Base-by-base conservation (phyloP, 2,888 invertebrate genomes). In the Brenthis hecate region DNA sequence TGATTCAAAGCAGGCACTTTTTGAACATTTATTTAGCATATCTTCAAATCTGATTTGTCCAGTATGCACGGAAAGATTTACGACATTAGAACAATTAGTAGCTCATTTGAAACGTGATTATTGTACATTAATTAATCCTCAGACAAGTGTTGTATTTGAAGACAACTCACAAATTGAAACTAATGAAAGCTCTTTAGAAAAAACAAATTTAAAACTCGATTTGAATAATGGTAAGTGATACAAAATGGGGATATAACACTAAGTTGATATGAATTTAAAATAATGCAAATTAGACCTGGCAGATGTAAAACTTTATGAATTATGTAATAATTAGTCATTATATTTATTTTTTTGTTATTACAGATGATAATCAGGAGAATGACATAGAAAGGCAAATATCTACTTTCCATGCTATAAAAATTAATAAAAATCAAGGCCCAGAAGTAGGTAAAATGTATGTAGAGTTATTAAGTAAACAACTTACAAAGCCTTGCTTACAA, bases 41-140 rank as follows among this genome's bases (percentile, higher is more conserved):
- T 75, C 82, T 66, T 77, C 81, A 23, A 95, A 94, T 85, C 80
- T 95, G 68, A 86, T 86, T 75, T 96, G 95, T 77, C 94, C 95
- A 23, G 84, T 93, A 71, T 96, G 95, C 80, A 89, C 91, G 47
- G 84, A 84, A 74, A 90, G 93, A 76, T 94, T 92, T 73, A 86
- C 93, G 58, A 93, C 94, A 5, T 80, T 95, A 64, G 82, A 86
- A 62, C 91, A 93, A 57, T 88, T 95, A 56, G 92, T 93, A 72
- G 92, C 94, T 63, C 95, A 95, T 84, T 85, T 95, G 72, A 93
- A 89, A 67, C 78, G 80, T 68, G 85, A 85, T 70, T 80, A 83
- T 75, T 91, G 91, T 75, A 77, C 73, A 47, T 75, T 67, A 73
- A 76, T 56, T 56, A 71, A 65, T 60, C 65, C 57, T 60, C 53